A percentile compares a stretch with the other conserved stretches of the same genome.
phyloP scores from a whole-genome alignment of 2,797 vertebrate genomes.

The Etheostoma perlongum region DNA sequence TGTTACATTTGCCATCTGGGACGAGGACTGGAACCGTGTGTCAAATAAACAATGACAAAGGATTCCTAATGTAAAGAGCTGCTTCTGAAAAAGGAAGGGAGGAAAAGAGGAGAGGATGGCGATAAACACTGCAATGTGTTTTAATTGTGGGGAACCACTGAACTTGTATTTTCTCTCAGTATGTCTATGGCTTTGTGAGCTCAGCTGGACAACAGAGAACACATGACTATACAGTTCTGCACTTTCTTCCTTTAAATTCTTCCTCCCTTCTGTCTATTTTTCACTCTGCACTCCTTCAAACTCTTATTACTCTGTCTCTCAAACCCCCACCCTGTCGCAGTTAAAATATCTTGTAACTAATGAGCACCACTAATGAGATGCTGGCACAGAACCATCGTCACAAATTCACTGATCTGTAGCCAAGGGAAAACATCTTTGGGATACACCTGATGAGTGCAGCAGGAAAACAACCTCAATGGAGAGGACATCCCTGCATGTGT shows the following conservation, averaged over 20 bases:
- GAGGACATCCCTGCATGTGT: slow-evolving; percentile 71
- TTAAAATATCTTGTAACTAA: slow-evolving; percentile 73
- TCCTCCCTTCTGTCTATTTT: slow-evolving; percentile 47
- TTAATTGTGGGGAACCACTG: slow-evolving; percentile 55
- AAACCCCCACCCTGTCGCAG: slow-evolving; percentile 12
- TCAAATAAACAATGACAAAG: slow-evolving; percentile 73
- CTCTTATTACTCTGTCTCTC: slow-evolving; percentile 37
- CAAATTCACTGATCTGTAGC: slow-evolving; percentile 40
- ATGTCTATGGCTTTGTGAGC: slow-evolving; percentile 67
- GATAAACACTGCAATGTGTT: slow-evolving; percentile 31
- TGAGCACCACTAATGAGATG: slow-evolving; percentile 71
- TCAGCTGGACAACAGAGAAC: slow-evolving; percentile 79
- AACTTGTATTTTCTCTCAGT: slow-evolving; percentile 59
- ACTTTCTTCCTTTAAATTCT: slow-evolving; percentile 50
- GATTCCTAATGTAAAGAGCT: slow-evolving; percentile 41
- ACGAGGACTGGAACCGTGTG: slow-evolving; percentile 44
- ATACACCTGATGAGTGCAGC: slow-evolving; percentile 67
- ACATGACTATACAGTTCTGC: slow-evolving; percentile 74
- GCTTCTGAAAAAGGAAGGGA: slow-evolving; percentile 43
- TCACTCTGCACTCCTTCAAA: slow-evolving; percentile 55
- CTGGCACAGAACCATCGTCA: slow-evolving; percentile 63
- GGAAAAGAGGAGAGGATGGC: background rate
- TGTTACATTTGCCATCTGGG: slow-evolving; percentile 49
- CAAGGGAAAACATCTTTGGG: slow-evolving; percentile 41
- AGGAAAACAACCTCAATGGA: slow-evolving; percentile 43